A percentile compares a stretch with the other conserved stretches of the same genome.
Conservation (phyloP, 1,140 invertebrate species). For the Schlechtendalia chinensis region DNA sequence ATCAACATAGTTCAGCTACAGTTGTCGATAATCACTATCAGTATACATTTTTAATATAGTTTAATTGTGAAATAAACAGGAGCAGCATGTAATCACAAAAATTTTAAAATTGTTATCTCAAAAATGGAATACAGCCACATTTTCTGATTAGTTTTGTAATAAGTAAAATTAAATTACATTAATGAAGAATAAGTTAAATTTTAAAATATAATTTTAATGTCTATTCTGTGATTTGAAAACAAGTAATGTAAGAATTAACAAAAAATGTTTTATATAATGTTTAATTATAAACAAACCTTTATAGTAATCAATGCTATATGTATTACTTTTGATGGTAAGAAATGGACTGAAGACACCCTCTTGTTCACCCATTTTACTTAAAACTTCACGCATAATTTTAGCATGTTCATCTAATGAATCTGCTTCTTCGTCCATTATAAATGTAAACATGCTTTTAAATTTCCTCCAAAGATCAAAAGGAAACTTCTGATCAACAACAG, state of each 20-base stretch:
- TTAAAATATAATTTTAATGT: too few relatives aligned
- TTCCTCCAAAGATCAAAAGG: constrained; percentile 41
- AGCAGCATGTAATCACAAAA: too few relatives aligned
- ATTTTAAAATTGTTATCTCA: too few relatives aligned
- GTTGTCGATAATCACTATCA: too few relatives aligned
- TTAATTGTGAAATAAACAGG: too few relatives aligned
- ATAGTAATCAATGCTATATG: constrained; percentile 31
- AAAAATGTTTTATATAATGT: background rate
- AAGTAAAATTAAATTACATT: too few relatives aligned
- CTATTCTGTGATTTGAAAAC: too few relatives aligned
- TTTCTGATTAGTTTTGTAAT: too few relatives aligned
- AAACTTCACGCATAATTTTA: constrained; percentile 45
- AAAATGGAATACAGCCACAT: too few relatives aligned
- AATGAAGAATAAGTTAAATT: too few relatives aligned
- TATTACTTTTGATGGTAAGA: constrained; percentile 14
- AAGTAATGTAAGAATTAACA: background rate
- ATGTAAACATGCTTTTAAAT: constrained; percentile 48
- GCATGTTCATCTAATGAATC: constrained; percentile 46
- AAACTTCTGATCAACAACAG: constrained; percentile 19
- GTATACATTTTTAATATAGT: too few relatives aligned
- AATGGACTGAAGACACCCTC: constrained; percentile 43
- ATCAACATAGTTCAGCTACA: too few relatives aligned
- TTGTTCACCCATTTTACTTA: constrained; percentile 47
- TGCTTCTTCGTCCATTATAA: constrained; percentile 42
- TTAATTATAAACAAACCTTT: constrained; percentile 21